Evolutionary conservation across 2,888 invertebrate species (phyloP).

Genomic region (Prosapia bicincta): DNA sequence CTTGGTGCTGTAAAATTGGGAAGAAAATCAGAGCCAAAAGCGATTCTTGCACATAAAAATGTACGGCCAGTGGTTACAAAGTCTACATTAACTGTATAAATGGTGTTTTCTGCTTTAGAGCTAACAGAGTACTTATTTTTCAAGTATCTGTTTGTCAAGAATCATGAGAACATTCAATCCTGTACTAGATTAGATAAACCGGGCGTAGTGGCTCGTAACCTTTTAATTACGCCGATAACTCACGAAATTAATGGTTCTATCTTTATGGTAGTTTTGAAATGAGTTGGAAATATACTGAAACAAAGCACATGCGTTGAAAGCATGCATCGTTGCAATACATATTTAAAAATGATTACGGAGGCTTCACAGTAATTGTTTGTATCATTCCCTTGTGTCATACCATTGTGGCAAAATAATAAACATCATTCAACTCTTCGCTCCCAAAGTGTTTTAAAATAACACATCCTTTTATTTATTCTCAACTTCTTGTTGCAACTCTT

Average conservation of each 20-base stretch:
- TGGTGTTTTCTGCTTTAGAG: conserved; percentile 8
- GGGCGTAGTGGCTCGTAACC: conserved; percentile 9
- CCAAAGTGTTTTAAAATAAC: conserved; percentile 15
- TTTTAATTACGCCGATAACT: conserved; percentile 3
- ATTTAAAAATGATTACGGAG: conserved; percentile 9
- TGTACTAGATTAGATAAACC: conserved; percentile 5
- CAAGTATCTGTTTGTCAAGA: too few species aligned
- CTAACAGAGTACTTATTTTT: conserved; percentile 5
- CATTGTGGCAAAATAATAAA: conserved; percentile 11
- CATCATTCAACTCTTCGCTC: conserved; percentile 5
- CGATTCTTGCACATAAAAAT: too few species aligned
- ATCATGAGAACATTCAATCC: conserved; percentile 1
- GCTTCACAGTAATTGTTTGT: conserved; percentile 14
- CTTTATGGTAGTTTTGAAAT: too few species aligned
- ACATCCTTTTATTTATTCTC: too few species aligned
- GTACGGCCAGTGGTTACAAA: conserved; percentile 9
- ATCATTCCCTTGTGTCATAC: conserved; percentile 11
- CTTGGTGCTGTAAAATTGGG: too few species aligned
- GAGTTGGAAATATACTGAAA: conserved; percentile 15
- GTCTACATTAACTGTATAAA: neutral
- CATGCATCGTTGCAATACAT: conserved; percentile 11
- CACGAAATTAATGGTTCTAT: conserved; percentile 6
- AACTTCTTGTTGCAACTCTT: too few species aligned
- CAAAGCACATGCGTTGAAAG: conserved; percentile 13
- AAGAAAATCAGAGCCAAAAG: too few species aligned